These are phyloP conservation scores for Tragopan temminckii DNA, from an alignment of 2,797 vertebrate species.

Conservation along the genomic window DNA sequence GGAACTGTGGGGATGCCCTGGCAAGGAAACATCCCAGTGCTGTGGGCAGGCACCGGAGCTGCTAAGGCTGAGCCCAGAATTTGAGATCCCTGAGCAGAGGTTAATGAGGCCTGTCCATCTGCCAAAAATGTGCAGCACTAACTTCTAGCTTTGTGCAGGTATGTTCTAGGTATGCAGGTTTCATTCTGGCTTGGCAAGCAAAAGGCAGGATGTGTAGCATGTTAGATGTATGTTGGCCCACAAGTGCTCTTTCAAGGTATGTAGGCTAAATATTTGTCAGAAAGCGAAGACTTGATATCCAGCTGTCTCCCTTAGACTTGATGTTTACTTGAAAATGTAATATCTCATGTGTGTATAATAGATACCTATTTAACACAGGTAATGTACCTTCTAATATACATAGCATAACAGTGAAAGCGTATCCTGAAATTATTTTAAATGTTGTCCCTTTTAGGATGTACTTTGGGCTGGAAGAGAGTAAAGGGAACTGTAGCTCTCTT, in stretches of 20 bases:
- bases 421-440: not conserved
- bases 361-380: not conserved
- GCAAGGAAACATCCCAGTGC: constrained; percentile 40
- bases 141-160: not conserved
- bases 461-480: not conserved
- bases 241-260: not conserved
- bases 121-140: accelerated
- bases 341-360: not conserved
- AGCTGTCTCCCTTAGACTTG: not conserved
- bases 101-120: not conserved
- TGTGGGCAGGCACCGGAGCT: not conserved
- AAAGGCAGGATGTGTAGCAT: not conserved
- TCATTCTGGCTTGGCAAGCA: not conserved
- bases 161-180: accelerated
- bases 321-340: constrained; percentile 14
- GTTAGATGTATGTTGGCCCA: accelerated
- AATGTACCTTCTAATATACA: not conserved
- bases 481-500: not conserved
- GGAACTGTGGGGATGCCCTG: constrained; percentile 64
- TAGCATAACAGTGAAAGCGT: not conserved
- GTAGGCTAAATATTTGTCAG: not conserved
- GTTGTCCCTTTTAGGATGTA: not conserved
- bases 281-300: not conserved
- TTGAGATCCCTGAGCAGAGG: not conserved
- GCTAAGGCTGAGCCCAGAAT: not conserved